phyloP scores from a whole-genome alignment of 2,888 invertebrate species.

The Tethea ocularis region DNA sequence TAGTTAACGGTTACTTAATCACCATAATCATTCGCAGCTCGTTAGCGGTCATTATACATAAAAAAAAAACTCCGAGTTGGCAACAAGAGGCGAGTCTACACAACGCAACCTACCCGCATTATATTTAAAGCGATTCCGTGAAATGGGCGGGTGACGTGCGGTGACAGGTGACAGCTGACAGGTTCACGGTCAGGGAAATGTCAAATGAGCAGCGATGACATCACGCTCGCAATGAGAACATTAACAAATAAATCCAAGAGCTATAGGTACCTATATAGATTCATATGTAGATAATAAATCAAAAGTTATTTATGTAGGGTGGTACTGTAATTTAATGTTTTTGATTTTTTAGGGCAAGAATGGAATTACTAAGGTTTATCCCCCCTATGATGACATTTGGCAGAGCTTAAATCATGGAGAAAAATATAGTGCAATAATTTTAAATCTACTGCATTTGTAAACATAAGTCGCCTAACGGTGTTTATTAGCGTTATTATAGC shows the following conservation, averaged over 20 bases:
- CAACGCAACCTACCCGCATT: slow-evolving; percentile 12
- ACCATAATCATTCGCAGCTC: slow-evolving; percentile 10
- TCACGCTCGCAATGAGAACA: slow-evolving; percentile 1
- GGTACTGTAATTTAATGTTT: too few relatives aligned
- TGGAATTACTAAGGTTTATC: too few relatives aligned
- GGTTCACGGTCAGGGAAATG: slow-evolving; percentile 18
- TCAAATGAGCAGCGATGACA: slow-evolving; percentile 8
- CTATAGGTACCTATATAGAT: too few relatives aligned
- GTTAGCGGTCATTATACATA: slow-evolving; percentile 2
- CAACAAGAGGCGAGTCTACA: slow-evolving; percentile 7
- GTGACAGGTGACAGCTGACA: slow-evolving; percentile 17
- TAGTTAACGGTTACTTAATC: slow-evolving; percentile 1
- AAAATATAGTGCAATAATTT: too few relatives aligned
- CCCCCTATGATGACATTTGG: too few relatives aligned
- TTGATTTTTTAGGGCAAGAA: too few relatives aligned
- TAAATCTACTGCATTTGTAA: too few relatives aligned
- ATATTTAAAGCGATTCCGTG: slow-evolving; percentile 9
- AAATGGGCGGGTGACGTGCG: neutral
- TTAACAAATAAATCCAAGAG: neutral
- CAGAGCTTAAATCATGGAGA: too few relatives aligned
- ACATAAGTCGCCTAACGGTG: too few relatives aligned
- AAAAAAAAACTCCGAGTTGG: slow-evolving; percentile 14
- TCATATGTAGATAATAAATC: too few relatives aligned
- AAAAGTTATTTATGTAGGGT: too few relatives aligned
- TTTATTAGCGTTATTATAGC: too few relatives aligned